Conservation (phyloP, 1,140 invertebrate genomes). For the Caenorhabditis brenneri region DNA sequence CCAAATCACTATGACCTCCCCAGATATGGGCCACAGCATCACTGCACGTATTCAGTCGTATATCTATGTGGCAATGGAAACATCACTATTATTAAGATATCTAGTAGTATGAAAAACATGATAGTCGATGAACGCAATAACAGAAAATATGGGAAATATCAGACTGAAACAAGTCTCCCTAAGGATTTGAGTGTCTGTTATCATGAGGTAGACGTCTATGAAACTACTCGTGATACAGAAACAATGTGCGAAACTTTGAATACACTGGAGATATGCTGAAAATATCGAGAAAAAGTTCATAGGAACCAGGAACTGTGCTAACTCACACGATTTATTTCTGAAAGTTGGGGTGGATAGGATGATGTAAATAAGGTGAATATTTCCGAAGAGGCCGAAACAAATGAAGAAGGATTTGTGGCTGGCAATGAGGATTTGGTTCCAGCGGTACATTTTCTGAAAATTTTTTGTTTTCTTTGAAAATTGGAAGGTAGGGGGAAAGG, state of each 20-base stretch:
- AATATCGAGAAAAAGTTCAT: background rate
- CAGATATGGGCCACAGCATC: no score
- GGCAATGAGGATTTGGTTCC: conserved; percentile 21
- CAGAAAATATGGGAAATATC: background rate
- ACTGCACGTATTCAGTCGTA: no score
- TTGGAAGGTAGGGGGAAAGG: no score
- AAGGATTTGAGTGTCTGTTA: background rate
- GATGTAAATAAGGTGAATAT: background rate
- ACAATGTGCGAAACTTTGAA: background rate
- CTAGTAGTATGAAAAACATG: background rate
- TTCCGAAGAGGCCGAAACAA: background rate
- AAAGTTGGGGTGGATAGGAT: background rate
- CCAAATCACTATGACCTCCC: no score
- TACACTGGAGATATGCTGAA: conserved; percentile 12
- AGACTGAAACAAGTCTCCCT: background rate
- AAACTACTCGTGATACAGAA: conserved; percentile 1
- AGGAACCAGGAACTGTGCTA: background rate
- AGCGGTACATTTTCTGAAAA: background rate
- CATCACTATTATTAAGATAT: background rate
- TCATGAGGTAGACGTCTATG: conserved; percentile 27
- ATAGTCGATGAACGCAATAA: background rate
- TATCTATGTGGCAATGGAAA: background rate
- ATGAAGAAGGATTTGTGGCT: conserved; percentile 11
- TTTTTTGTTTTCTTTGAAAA: no score
- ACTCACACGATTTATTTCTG: conserved; percentile 8